Base-by-base conservation (phyloP, 2,113 vertebrate genomes). In the Callocephalon fimbriatum region DNA sequence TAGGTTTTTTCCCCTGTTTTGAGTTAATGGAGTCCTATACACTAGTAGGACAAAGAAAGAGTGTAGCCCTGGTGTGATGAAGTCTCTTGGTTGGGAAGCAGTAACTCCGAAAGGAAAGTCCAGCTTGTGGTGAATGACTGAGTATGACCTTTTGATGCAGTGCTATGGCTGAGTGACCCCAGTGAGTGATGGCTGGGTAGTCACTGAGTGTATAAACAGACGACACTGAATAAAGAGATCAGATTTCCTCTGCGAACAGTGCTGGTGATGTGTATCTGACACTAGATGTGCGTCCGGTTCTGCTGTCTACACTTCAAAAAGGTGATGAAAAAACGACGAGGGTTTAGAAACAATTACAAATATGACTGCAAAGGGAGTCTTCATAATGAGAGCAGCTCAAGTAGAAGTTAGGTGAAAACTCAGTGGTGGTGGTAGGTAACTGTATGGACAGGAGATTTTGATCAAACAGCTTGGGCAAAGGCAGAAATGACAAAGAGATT, bases 281-380 rank as follows among this genome's bases (percentile, higher is more conserved):
- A 70, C 59, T 70, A 92, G 75, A 70, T 94, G 29, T 50, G 54
- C 88, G 72, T 74, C 90, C 7, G 0, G 54, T 94, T 93, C 92
- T 93, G 75, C 88, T 93, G 81, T 95, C 90, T 88, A 50, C 76
- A 71, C 91, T 92, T 92, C 80, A 71, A 76, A 88, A 93, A 92
- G 67, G 85, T 86, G 93, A 45, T 92, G 95, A 95, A 92, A 97
- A 93, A 90, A 74, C 93, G 86, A 80, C 0, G 9, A 79, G 44
- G 25, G 35, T 66, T 96, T 86, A 92, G 88, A 88, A 88, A 40
- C 63, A 88, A 22, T 92, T 92, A 37, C 63, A 88, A 67, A 76
- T 82, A 66, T 5, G 22, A 54, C 32, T 0, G 0, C 38, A 91
- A 86, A 81, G 42, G n/a, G 67, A 73, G 67, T 12, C 45, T 77